These are phyloP conservation scores for Sander lucioperca DNA, from an alignment of 2,113 vertebrate species.

Conservation along the genomic window DNA sequence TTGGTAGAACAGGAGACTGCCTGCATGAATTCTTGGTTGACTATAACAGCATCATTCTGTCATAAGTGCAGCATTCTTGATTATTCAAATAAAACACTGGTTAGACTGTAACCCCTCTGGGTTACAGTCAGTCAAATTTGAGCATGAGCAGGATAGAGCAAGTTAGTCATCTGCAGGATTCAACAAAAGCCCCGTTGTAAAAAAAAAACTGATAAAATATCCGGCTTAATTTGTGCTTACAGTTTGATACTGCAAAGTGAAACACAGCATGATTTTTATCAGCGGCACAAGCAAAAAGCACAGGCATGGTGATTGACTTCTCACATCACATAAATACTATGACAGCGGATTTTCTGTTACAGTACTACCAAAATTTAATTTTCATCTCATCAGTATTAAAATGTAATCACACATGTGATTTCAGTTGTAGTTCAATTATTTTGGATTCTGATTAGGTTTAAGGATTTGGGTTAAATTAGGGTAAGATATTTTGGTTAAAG, in stretches of 20 bases:
- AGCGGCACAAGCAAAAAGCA: background rate
- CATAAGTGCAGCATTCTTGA: conserved; percentile 4
- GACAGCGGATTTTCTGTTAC: background rate
- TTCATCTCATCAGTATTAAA: background rate
- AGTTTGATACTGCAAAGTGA: background rate
- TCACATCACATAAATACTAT: too few relatives aligned
- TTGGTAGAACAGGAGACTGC: conserved; percentile 43
- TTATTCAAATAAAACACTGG: background rate
- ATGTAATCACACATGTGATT: background rate
- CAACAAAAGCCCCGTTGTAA: background rate
- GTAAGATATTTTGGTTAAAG: background rate
- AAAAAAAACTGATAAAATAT: background rate
- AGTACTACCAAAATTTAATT: background rate
- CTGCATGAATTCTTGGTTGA: conserved; percentile 1
- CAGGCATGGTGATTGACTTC: background rate
- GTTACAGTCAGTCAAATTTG: background rate
- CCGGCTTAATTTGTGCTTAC: background rate
- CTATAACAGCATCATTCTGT: background rate
- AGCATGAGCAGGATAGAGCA: background rate
- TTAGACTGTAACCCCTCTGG: background rate
- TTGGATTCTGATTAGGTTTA: background rate
- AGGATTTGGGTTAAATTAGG: background rate
- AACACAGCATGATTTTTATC: background rate
- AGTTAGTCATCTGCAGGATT: conserved; percentile 3
- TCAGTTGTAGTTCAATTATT: background rate